Conservation (phyloP, 2,797 vertebrate species). For the Pagetopsis macropterus region DNA sequence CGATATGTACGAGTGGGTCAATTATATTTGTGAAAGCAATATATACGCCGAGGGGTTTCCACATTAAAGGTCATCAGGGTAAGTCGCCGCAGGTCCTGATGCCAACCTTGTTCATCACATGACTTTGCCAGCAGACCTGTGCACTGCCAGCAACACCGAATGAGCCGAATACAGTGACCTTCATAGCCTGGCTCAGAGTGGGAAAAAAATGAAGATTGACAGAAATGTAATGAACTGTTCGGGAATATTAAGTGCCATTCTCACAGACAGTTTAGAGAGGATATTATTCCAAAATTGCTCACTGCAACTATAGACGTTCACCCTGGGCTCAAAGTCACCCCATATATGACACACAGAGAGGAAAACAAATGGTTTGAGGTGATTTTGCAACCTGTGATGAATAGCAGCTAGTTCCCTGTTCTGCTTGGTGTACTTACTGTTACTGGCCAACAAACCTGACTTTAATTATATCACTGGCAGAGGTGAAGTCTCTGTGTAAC, state of each 20-base stretch:
- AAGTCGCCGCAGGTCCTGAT: not conserved
- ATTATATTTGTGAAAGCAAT: conserved; percentile 14
- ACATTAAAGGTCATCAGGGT: not conserved
- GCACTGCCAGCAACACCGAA: conserved; percentile 18
- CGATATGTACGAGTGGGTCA: not conserved
- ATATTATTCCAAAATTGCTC: conserved; percentile 65
- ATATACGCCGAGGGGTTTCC: not conserved
- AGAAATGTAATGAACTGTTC: conserved; percentile 77
- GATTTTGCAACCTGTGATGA: conserved; percentile 45
- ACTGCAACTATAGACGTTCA: conserved; percentile 45
- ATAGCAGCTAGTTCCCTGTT: conserved; percentile 31
- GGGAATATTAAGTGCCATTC: conserved; percentile 70
- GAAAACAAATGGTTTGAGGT: conserved; percentile 49
- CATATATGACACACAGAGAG: conserved; percentile 26
- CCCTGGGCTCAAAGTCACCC: conserved; percentile 60
- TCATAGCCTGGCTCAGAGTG: conserved; percentile 50
- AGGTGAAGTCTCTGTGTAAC: conserved; percentile 35
- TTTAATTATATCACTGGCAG: conserved; percentile 34
- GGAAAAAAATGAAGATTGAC: conserved; percentile 74
- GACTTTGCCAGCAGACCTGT: conserved; percentile 22
- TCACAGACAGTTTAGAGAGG: conserved; percentile 63
- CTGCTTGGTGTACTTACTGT: conserved; percentile 11
- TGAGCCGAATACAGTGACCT: conserved; percentile 61
- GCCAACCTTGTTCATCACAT: not conserved
- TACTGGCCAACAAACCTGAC: conserved; percentile 29